Evolutionary conservation across 92 coral and sea anemone genomes (phyloP).

Genomic region (Epizoanthus rinbou): DNA sequence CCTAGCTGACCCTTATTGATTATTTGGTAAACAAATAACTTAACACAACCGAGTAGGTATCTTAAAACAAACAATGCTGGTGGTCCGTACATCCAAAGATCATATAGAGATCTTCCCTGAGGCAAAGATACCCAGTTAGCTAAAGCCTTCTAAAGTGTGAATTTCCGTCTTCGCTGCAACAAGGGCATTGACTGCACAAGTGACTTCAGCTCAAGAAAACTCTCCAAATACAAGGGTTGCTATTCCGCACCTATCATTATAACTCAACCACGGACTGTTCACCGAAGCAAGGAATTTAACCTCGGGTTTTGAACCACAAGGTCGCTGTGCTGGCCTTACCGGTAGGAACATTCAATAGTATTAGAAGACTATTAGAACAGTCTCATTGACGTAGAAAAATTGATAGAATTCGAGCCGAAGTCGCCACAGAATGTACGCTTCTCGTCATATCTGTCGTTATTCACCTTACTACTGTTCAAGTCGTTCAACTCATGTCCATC

Average conservation of each 20-base stretch:
- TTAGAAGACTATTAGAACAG: too few species aligned
- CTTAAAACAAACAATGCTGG: conserved; percentile 85
- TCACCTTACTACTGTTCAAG: conserved; percentile 5
- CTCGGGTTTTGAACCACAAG: background rate
- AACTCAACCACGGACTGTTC: background rate
- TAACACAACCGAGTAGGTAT: conserved; percentile 81
- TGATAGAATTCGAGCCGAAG: background rate
- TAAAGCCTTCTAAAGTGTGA: conserved; percentile 21
- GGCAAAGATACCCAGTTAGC: conserved; percentile 22
- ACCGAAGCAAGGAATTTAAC: background rate
- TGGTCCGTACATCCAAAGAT: conserved; percentile 65
- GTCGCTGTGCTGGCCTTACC: too few species aligned
- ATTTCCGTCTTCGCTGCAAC: conserved; percentile 4
- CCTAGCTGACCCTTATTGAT: conserved; percentile 66
- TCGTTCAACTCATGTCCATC: background rate
- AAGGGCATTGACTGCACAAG: background rate
- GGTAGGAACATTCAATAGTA: too few species aligned
- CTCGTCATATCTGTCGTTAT: conserved; percentile 19
- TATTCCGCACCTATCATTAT: background rate
- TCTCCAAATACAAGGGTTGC: background rate
- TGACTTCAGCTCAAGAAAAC: background rate
- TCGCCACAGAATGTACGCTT: conserved; percentile 22
- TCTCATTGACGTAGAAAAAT: too few species aligned
- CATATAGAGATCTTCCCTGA: conserved; percentile 27
- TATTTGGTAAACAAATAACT: conserved; percentile 92